Evolutionary conservation across 2,113 vertebrate genomes (phyloP), one percentile per base, ranked within the genome.

Genomic region (Baryphthengus martii): DNA sequence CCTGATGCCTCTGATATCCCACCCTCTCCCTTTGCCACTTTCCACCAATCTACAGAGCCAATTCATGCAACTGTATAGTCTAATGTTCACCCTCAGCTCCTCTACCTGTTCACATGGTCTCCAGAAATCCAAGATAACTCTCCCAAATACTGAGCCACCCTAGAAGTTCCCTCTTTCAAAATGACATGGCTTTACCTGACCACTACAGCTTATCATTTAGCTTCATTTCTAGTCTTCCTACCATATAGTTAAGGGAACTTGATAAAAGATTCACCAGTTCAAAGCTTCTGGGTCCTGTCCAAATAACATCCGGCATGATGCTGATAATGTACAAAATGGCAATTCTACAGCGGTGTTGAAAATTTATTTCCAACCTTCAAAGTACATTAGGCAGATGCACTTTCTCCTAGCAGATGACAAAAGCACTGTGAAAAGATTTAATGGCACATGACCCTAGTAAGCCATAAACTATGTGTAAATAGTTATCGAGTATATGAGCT

Each of bases 141-240:
- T 79, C 28, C 18, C 21, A 58, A 62, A 58, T 3, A 17, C 6
- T n/a, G 29, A 74, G 6, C 26, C 21, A 28, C 23, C 40, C 7
- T 24, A 70, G 40, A 73, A 35, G 9, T 23, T 8, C 11, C 47
- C 11, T 5, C 3, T 35, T 65, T 21, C 15, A 40, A 40, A 59
- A 7, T 1, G 8, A 76, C 8, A 9, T 20, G 6, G 2, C 3
- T 58, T 70, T 7, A 10, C 3, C 25, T 53, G 29, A 8, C 6
- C 0, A 0, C 7, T 9, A 29, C 15, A 59, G 39, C 35, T 67
- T 20, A n/a, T 40, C 28, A 11, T 29, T 50, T 33, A 71, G 13
- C 5, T 37, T 23, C 18, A 28, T 28, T 77, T 39, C 50, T 16
- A 7, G 13, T 68, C 25, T 77, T 86, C 45, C 11, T 52, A 15